Evolutionary conservation across 2,797 vertebrate species (phyloP).

Genomic region (Aplochiton taeniatus): DNA sequence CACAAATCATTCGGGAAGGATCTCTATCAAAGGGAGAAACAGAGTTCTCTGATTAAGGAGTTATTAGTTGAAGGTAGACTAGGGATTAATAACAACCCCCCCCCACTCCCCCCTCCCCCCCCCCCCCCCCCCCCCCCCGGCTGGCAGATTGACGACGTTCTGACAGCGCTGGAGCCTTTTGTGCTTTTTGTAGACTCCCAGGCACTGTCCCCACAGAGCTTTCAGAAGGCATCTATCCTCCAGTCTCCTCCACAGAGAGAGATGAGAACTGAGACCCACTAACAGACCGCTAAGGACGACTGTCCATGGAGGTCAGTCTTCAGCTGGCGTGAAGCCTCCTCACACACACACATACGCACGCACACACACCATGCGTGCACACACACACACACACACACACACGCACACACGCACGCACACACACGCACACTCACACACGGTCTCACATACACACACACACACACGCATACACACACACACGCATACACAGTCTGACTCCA

Average conservation of each 20-base stretch:
- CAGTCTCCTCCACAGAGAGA: conserved; percentile 1
- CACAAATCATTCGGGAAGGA: no score
- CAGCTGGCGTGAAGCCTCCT: conserved; percentile 26
- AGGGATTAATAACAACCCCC: no score
- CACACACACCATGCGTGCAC: conserved; percentile 34
- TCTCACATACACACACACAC: conserved; percentile 50
- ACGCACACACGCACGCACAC: conserved; percentile 20
- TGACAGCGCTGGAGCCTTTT: no score
- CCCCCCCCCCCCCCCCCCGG: no score
- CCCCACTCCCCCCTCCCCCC: no score
- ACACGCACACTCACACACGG: conserved; percentile 46
- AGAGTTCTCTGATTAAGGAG: no score
- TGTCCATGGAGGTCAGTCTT: conserved; percentile 29
- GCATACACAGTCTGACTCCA: conserved; percentile 15
- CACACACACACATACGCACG: conserved; percentile 32
- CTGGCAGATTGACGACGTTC: no score
- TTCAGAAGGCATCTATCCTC: not conserved
- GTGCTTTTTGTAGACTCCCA: no score
- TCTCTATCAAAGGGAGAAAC: no score
- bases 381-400: conserved; percentile 2
- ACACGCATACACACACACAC: conserved; percentile 37
- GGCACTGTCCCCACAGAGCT: no score
- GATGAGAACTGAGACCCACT: conserved; percentile 10
- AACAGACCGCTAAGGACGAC: conserved; percentile 9
- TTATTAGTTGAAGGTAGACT: no score